These are phyloP conservation scores for Ctenoplectra terminalis DNA, from an alignment of 1,140 invertebrate species.

Conservation along the genomic window DNA sequence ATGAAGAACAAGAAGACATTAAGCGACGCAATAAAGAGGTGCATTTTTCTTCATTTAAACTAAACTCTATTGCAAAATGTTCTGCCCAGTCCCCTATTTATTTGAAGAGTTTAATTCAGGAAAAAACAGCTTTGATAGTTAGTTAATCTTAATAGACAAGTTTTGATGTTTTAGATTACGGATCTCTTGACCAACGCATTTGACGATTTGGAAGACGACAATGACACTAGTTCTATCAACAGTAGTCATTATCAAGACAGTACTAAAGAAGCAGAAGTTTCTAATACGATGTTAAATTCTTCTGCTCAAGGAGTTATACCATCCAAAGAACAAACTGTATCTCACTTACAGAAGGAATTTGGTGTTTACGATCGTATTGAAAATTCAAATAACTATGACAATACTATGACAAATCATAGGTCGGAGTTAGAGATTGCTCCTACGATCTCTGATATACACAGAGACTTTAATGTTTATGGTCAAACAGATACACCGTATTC, in stretches of 20 bases:
- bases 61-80: background rate
- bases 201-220: conserved; percentile 76
- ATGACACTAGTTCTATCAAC: conserved; percentile 75
- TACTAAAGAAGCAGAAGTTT: conserved; percentile 62
- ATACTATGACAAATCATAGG: conserved; percentile 52
- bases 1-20: conserved; percentile 79
- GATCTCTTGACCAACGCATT: conserved; percentile 76
- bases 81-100: background rate
- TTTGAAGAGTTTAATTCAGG: background rate
- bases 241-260: conserved; percentile 75
- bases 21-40: conserved; percentile 78
- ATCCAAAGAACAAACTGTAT: conserved; percentile 54
- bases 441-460: conserved; percentile 60
- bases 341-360: conserved; percentile 68
- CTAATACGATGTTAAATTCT: conserved; percentile 55
- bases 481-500: conserved; percentile 60
- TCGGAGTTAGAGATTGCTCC: conserved; percentile 51
- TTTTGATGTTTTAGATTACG: conserved; percentile 67
- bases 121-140: background rate
- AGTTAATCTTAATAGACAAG: background rate
- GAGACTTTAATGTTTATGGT: conserved; percentile 65
- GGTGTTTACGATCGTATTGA: conserved; percentile 57
- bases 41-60: conserved; percentile 31
- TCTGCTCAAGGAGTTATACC: conserved; percentile 40
- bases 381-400: conserved; percentile 59